Percentiles rank a stretch among this genome's conserved stretches.
phyloP scores from a whole-genome alignment of 2,888 invertebrate genomes.

The Ichneumoninae sp. region DNA sequence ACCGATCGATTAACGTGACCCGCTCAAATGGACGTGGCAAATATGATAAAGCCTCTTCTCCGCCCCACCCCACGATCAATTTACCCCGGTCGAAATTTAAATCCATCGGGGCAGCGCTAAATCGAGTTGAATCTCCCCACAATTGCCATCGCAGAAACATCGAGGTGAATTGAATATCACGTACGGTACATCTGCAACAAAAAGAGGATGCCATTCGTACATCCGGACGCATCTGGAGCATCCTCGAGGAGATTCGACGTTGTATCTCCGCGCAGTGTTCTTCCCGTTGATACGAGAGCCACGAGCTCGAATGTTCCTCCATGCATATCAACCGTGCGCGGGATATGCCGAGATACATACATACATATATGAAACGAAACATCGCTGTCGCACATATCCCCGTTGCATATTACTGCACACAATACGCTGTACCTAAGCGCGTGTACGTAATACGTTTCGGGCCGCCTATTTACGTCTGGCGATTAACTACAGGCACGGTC shows the following conservation, averaged over 20 bases:
- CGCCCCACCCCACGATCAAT: neutral
- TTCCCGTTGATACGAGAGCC: constrained; percentile 10
- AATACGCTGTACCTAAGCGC: constrained; percentile 28
- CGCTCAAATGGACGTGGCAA: too few relatives aligned
- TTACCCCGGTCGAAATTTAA: neutral
- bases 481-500: constrained; percentile 37
- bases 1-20: neutral
- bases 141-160: neutral
- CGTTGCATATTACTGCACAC: neutral
- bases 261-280: neutral
- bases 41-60: too few relatives aligned
- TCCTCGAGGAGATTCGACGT: constrained; percentile 29
- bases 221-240: constrained; percentile 31
- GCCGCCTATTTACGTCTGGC: constrained; percentile 55
- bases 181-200: neutral
- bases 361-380: constrained; percentile 28
- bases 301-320: constrained; percentile 23
- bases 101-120: neutral
- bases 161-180: neutral
- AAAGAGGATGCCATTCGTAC: constrained; percentile 11
- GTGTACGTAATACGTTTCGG: constrained; percentile 52
- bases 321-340: constrained; percentile 26
- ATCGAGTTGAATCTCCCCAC: neutral
- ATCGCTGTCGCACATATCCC: constrained; percentile 7
- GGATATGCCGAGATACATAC: constrained; percentile 28